phyloP scores from a whole-genome alignment of 2,888 invertebrate genomes.

The Celastrina argiolus region DNA sequence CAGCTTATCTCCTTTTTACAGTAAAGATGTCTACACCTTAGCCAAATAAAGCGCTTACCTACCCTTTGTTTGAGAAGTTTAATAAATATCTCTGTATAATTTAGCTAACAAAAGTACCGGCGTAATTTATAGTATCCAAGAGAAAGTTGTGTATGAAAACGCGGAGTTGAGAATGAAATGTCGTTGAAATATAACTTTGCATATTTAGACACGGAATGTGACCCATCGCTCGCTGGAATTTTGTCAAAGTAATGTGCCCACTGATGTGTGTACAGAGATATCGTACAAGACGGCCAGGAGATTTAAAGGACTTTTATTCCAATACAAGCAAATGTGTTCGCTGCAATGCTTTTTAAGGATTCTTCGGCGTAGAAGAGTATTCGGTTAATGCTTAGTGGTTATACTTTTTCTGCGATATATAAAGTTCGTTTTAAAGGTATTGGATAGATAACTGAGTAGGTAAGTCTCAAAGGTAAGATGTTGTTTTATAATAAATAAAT shows the following conservation, averaged over 20 bases:
- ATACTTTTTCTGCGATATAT: too few species aligned
- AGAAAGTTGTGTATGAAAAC: constrained; percentile 31
- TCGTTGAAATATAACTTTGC: constrained; percentile 52
- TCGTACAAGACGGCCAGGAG: constrained; percentile 35
- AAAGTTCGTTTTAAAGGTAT: too few species aligned
- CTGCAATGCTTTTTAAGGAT: constrained; percentile 9
- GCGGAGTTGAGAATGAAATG: constrained; percentile 36
- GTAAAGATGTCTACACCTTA: background rate
- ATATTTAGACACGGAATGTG: constrained; percentile 52
- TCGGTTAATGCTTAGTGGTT: too few species aligned
- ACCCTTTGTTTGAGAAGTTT: constrained; percentile 4
- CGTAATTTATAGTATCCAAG: constrained; percentile 30
- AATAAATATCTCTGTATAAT: constrained; percentile 21
- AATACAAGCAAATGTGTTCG: background rate
- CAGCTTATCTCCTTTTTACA: background rate
- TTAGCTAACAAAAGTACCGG: constrained; percentile 23
- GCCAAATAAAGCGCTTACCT: constrained; percentile 3
- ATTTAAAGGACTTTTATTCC: constrained; percentile 18
- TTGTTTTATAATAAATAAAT: too few species aligned
- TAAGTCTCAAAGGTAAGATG: too few species aligned
- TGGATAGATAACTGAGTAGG: too few species aligned
- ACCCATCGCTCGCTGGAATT: constrained; percentile 54
- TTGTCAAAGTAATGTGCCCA: constrained; percentile 50
- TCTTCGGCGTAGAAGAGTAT: background rate
- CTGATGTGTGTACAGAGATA: constrained; percentile 40